Conservation (phyloP, 2,113 vertebrate genomes). For the Numenius arquata region DNA sequence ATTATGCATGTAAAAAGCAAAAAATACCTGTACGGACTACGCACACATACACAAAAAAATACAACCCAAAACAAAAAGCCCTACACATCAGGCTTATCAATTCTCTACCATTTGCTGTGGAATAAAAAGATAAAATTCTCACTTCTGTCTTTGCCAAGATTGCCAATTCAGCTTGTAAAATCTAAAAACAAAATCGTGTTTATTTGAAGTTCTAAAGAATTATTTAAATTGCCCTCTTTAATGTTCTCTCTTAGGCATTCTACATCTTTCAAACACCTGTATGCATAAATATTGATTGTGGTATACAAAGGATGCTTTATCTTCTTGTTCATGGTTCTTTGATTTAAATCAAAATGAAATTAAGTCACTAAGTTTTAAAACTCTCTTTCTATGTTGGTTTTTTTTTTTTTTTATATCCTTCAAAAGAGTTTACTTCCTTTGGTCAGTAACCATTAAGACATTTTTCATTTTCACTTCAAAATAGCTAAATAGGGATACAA, state of each 20-base stretch:
- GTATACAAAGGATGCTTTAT: neutral
- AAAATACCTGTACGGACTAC: neutral
- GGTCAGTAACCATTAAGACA: neutral
- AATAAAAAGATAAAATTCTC: neutral
- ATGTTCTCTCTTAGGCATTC: neutral
- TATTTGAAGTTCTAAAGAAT: slow-evolving; percentile 18
- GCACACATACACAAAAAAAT: neutral
- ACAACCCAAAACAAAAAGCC: neutral
- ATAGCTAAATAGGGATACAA: neutral
- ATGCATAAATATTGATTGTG: neutral
- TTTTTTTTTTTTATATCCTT: neutral
- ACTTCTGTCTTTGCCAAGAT: neutral
- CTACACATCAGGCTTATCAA: neutral
- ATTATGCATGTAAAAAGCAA: neutral
- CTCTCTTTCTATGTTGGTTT: neutral
- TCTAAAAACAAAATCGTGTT: neutral
- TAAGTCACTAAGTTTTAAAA: neutral
- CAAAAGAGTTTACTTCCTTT: neutral
- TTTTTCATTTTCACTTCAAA: neutral
- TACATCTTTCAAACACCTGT: neutral
- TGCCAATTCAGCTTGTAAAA: neutral
- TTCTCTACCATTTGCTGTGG: neutral
- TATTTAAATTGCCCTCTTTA: neutral
- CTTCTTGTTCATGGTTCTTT: neutral
- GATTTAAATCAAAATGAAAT: neutral